Evolutionary conservation across 2,888 invertebrate species (phyloP).

Genomic region (Onthophagus sagittarius): DNA sequence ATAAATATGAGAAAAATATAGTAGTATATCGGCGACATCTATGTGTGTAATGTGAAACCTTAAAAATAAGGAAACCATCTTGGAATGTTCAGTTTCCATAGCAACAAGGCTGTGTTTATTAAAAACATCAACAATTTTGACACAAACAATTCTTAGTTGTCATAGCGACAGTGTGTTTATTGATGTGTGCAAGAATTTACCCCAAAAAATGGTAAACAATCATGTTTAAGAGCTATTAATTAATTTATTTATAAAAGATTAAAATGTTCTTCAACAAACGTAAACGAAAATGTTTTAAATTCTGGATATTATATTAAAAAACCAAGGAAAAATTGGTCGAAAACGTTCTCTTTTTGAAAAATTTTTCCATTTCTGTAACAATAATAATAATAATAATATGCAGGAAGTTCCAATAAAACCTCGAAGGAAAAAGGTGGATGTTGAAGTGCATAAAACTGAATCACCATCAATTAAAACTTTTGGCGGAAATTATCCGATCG

Average conservation of each 20-base stretch:
- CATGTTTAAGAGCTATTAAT: not conserved
- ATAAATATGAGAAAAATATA: too few relatives aligned
- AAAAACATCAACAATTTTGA: not conserved
- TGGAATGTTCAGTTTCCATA: not conserved
- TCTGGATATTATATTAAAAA: not conserved
- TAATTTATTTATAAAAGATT: not conserved
- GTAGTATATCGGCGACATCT: too few relatives aligned
- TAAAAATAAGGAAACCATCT: too few relatives aligned
- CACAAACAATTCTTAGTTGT: not conserved
- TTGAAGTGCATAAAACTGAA: constrained; percentile 36
- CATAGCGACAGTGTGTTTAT: not conserved
- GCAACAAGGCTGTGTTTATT: not conserved
- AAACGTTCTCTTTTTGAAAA: too few relatives aligned
- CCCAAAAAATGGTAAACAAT: not conserved
- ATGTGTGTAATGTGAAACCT: too few relatives aligned
- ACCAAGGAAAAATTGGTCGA: not conserved
- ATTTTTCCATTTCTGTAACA: not conserved
- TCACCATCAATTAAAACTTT: constrained; percentile 18
- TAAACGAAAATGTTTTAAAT: not conserved
- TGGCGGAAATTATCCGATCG: constrained; percentile 17
- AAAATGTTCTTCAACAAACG: not conserved
- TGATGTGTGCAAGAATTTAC: not conserved
- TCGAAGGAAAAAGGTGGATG: constrained; percentile 37
- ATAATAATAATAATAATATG: not conserved
- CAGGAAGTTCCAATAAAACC: constrained; percentile 34